A percentile compares a stretch with the other conserved stretches of the same genome.
Conservation (phyloP, 2,888 invertebrate species). For the Deilephila porcellus region DNA sequence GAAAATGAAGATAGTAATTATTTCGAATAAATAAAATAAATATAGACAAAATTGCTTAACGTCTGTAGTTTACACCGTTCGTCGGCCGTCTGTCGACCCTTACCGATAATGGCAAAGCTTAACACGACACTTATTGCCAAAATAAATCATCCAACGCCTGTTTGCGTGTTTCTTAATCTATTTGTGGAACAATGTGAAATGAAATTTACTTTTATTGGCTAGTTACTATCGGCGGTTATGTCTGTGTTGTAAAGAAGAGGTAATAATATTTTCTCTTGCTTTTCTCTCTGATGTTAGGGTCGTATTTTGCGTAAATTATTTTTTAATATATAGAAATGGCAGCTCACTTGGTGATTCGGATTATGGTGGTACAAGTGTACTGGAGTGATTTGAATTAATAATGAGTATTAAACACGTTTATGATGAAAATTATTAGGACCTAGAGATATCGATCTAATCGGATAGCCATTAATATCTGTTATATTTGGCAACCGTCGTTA, state of each 20-base stretch:
- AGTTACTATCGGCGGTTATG: not conserved
- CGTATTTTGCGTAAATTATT: too few species aligned
- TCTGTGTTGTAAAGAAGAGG: not conserved
- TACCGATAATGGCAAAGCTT: slow-evolving; percentile 69
- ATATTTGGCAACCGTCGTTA: too few species aligned
- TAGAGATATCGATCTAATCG: too few species aligned
- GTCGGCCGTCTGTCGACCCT: slow-evolving; percentile 42
- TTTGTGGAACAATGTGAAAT: slow-evolving; percentile 47
- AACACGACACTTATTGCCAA: slow-evolving; percentile 80
- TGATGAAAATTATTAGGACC: too few species aligned
- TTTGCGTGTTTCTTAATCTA: slow-evolving; percentile 60
- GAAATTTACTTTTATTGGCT: slow-evolving; percentile 22
- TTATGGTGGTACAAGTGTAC: too few species aligned
- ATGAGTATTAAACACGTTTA: too few species aligned
- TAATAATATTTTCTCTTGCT: not conserved
- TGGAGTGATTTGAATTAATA: too few species aligned
- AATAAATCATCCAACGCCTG: slow-evolving; percentile 71
- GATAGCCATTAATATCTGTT: too few species aligned
- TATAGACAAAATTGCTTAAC: slow-evolving; percentile 33
- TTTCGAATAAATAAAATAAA: not conserved
- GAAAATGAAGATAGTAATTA: too few species aligned
- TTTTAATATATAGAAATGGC: too few species aligned
- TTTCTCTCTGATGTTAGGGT: too few species aligned
- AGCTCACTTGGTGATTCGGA: too few species aligned
- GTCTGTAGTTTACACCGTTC: slow-evolving; percentile 38